Percentiles rank a stretch among this genome's conserved stretches.
These are phyloP conservation scores for Macrocentrus cingulum DNA, from an alignment of 1,140 invertebrate species.

Conservation along the genomic window DNA sequence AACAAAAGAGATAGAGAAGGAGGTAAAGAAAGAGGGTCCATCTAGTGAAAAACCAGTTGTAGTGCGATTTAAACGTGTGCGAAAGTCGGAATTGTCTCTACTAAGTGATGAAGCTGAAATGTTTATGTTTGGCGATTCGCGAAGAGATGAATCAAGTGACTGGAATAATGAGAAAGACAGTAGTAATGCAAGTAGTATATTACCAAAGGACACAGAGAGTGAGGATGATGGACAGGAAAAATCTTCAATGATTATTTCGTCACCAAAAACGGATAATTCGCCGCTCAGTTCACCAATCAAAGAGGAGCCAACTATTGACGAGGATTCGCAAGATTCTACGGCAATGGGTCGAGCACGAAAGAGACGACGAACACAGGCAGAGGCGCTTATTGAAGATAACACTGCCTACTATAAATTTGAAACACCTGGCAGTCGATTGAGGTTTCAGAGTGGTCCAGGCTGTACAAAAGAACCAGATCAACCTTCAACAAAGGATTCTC, in stretches of 20 bases:
- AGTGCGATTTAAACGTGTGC: constrained; percentile 72
- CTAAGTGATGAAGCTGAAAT: constrained; percentile 80
- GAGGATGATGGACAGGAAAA: constrained; percentile 34
- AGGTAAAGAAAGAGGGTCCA: constrained; percentile 48
- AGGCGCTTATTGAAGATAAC: constrained; percentile 64
- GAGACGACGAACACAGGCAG: constrained; percentile 61
- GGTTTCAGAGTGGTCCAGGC: constrained; percentile 48
- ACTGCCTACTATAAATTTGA: constrained; percentile 68
- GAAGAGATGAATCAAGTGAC: constrained; percentile 63
- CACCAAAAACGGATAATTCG: constrained; percentile 1
- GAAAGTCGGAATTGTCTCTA: constrained; percentile 71
- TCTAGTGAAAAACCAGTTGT: constrained; percentile 64
- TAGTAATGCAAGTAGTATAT: constrained; percentile 43
- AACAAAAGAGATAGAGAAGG: constrained; percentile 25
- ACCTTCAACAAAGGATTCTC: neutral
- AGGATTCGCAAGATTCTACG: constrained; percentile 48
- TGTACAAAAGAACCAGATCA: neutral
- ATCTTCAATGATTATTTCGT: constrained; percentile 10
- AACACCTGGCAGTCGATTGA: constrained; percentile 60
- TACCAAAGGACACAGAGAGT: constrained; percentile 57
- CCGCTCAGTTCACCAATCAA: constrained; percentile 28
- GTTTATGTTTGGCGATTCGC: constrained; percentile 75
- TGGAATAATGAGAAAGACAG: constrained; percentile 48
- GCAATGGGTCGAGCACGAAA: constrained; percentile 46
- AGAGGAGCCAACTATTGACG: constrained; percentile 41